Base-by-base conservation (phyloP, 2,888 invertebrate genomes). In the Pyrocoelia pectoralis region DNA sequence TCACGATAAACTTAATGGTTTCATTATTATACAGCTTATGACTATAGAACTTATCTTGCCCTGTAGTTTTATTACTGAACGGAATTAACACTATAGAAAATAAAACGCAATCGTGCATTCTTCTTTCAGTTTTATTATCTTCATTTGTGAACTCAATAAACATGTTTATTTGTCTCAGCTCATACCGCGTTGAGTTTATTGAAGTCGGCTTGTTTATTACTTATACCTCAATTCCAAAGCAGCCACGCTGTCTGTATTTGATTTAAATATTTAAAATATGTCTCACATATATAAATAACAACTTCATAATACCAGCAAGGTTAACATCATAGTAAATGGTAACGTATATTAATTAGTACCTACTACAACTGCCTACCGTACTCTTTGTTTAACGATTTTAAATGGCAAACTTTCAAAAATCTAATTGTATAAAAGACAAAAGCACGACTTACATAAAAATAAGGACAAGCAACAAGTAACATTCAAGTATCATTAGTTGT, bases 1-100 rank as follows among this genome's bases (percentile, higher is more conserved):
- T 72, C 74, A 75, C 73, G 74, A 74, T 75, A 74, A 75, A 69
- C 70, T 73, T 75, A 75, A 75, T 75, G 74, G 75, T 75, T 75
- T 75, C 74, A 75, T 75, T 75, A 75, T 74, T 74, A 73, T 74
- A 75, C 73, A 69, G 69, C 72, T 75, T 73, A 68, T 70, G 73
- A 74, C 71, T 72, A 69, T 70, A 61, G 67, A 67, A 73, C 73
- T 73, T 73, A 72, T 73, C 74, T 73, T 70, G 56, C 69, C 53
- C 56, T 61, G 70, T 72, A 70, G 71, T 68, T 70, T 72, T 72
- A 73, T 73, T 70, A 65, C 68, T 65, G 67, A 73, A 72, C 70
- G 73, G 72, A 73, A 74, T 73, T 73, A 74, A 72, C 72, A 70
- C 71, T 65, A 66, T 61, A 64, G 60, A 62, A 56, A 66, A 68